Conservation (phyloP, 2,888 invertebrate genomes). For the Eupithecia pulchellata region DNA sequence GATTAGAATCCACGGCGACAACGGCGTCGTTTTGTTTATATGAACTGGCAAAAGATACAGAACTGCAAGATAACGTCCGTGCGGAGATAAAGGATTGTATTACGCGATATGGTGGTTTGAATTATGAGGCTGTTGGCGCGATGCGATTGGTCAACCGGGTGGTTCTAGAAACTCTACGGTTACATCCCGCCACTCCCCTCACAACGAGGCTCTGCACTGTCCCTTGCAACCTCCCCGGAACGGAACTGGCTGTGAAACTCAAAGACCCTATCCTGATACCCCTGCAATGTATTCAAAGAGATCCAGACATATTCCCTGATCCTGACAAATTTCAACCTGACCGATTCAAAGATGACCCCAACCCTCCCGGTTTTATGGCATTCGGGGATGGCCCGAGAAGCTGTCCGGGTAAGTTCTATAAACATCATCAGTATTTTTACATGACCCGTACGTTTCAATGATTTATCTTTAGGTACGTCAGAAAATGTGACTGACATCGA, state of each 20-base stretch:
- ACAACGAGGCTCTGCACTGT: slow-evolving; percentile 76
- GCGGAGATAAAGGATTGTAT: slow-evolving; percentile 69
- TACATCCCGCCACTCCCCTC: slow-evolving; percentile 78
- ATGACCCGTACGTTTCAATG: neutral
- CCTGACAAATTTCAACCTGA: slow-evolving; percentile 77
- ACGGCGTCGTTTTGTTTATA: slow-evolving; percentile 79
- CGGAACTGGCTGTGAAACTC: slow-evolving; percentile 64
- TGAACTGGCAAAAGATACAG: slow-evolving; percentile 72
- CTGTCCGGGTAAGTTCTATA: slow-evolving; percentile 70
- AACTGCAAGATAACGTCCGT: slow-evolving; percentile 69
- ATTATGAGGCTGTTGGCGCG: slow-evolving; percentile 71
- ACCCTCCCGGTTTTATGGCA: slow-evolving; percentile 72
- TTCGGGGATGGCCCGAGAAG: slow-evolving; percentile 79
- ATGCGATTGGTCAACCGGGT: slow-evolving; percentile 70
- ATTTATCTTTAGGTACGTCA: neutral
- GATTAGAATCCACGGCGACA: slow-evolving; percentile 76
- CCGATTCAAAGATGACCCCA: slow-evolving; percentile 67
- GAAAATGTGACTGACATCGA: neutral
- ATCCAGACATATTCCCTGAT: slow-evolving; percentile 69
- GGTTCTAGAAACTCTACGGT: slow-evolving; percentile 69
- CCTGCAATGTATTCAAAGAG: slow-evolving; percentile 73
- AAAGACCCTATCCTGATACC: slow-evolving; percentile 75
- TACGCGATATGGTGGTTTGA: slow-evolving; percentile 63
- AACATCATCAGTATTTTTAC: neutral
- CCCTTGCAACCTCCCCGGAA: slow-evolving; percentile 66